Base-by-base conservation (phyloP, 2,888 invertebrate genomes). In the Sinotaia quadrata region DNA sequence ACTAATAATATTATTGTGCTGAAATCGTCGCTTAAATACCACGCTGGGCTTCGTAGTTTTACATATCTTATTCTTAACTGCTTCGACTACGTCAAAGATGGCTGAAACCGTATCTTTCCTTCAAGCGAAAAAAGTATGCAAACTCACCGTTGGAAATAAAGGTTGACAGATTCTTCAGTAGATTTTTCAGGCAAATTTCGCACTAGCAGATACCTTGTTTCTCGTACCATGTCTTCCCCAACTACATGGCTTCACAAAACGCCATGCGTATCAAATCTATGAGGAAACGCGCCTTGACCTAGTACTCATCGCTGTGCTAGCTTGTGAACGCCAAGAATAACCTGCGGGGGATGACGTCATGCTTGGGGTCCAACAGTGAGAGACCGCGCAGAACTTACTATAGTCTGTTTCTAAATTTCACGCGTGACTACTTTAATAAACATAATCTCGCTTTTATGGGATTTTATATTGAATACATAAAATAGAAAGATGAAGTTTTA, bases 151-250 rank as follows among this genome's bases (percentile, higher is more conserved):
- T 96, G 95, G 92, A 97, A 97, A 92, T 95, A 95, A 91, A 96
- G 96, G 92, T 94, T 93, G 92, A 97, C 95, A 91, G 95, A 93
- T 91, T 96, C 96, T 92, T 97, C 96, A 90, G 95, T 94, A 92
- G 96, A 95, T 92, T 95, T 96, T 93, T 97, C 97, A 94, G 97
- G 97, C 93, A 98, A 95, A 93, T 97, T 97, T 94, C 97, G 97
- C 93, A 98, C 96, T 96, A 97, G 97, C 93, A 98, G 94, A 93
- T 98, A 97, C 93, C 97, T 95, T 93, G 97, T 97, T 96, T 97
- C 97, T 94, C 97, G 97, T 94, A 98, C 97, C 98, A 98, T 98
- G 73, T 77, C 81, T 77, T 71, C 69, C 59, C 73, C 60, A 74
- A 68, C 77, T 77, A 77, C 77, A 77, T 77, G 75, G 63, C 75